Percentiles rank a stretch among this genome's conserved stretches.
phyloP scores from a whole-genome alignment of 2,888 invertebrate genomes.

The Colostygia pectinataria region DNA sequence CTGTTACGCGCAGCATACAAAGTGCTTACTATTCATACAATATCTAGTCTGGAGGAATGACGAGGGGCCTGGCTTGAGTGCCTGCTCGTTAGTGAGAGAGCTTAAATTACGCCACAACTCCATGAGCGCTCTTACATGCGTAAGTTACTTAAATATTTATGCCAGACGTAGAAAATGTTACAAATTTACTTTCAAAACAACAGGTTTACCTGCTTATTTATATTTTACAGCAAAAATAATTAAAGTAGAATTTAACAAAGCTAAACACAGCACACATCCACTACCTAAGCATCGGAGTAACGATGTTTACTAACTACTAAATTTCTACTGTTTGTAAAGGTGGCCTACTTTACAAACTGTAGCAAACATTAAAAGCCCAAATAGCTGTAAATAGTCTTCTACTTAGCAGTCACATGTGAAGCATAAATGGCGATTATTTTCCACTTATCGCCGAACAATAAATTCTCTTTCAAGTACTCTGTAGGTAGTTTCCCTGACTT shows the following conservation, averaged over 20 bases:
- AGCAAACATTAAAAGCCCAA: background rate
- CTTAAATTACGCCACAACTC: slow-evolving; percentile 66
- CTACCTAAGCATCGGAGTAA: no score
- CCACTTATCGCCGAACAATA: slow-evolving; percentile 24
- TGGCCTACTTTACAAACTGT: background rate
- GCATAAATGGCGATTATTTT: slow-evolving; percentile 21
- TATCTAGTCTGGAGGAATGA: slow-evolving; percentile 62
- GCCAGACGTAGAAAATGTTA: slow-evolving; percentile 43
- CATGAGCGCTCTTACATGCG: slow-evolving; percentile 54
- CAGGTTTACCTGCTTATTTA: no score
- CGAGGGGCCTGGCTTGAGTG: slow-evolving; percentile 61
- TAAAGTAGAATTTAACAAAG: background rate
- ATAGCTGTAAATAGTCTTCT: background rate
- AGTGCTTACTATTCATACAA: slow-evolving; percentile 67
- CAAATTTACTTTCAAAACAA: slow-evolving; percentile 21
- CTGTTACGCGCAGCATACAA: slow-evolving; percentile 57
- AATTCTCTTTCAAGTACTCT: slow-evolving; percentile 40
- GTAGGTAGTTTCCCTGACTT: slow-evolving; percentile 57
- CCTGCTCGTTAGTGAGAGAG: slow-evolving; percentile 74
- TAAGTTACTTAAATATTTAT: slow-evolving; percentile 57
- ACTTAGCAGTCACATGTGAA: background rate
- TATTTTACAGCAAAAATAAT: background rate
- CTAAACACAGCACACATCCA: background rate
- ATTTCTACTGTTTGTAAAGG: background rate
- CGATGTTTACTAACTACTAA: no score